Base-by-base conservation (phyloP, 2,888 invertebrate genomes). In the Luffia ferchaultella region DNA sequence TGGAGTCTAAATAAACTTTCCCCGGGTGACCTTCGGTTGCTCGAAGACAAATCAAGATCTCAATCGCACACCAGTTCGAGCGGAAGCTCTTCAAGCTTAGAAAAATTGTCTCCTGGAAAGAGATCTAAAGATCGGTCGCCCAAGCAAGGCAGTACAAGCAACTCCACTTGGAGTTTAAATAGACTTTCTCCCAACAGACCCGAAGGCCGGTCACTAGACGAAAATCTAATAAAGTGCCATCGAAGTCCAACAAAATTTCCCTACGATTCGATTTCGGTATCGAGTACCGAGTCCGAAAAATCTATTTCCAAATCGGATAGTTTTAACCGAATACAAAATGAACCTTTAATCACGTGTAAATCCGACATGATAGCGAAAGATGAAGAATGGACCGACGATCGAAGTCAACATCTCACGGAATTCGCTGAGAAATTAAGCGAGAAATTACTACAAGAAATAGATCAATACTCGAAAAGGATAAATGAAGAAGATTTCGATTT, bases 361-460 rank as follows among this genome's bases (percentile, higher is more conserved):
- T 85, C 82, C 12, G 85, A 85, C 53, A 84, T 85, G 70, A 52
- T 84, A 43, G 63, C 69, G 19, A 82, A 78, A 57, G 79, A 82
- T 58, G 84, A 85, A 48, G 84, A 79, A 41, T 90, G 90, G 89
- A 85, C 85, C 50, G 88, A 89, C 58, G 89, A 90, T 55, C 88
- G 89, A 56, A 85, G 87, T 55, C 88, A 88, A 60, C 91, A 93
- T 64, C 78, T 93, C 54, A 89, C 90, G 1, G 92, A 93, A 61
- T 93, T 93, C 61, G 93, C 93, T 1, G 93, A 93, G 63, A 90
- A 91, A 64, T 75, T 93, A n/a, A 92, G 92, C 63, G 92, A 92
- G 63, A 93, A 93, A 66, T 75, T 94, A 54, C 84, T 93, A 50
- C 89, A 90, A 56, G 93, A 93, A 73, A 89, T 93, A 55, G 92